Evolutionary conservation across 2,797 vertebrate species (phyloP).

Genomic region (Schizopygopsis pylzovi): DNA sequence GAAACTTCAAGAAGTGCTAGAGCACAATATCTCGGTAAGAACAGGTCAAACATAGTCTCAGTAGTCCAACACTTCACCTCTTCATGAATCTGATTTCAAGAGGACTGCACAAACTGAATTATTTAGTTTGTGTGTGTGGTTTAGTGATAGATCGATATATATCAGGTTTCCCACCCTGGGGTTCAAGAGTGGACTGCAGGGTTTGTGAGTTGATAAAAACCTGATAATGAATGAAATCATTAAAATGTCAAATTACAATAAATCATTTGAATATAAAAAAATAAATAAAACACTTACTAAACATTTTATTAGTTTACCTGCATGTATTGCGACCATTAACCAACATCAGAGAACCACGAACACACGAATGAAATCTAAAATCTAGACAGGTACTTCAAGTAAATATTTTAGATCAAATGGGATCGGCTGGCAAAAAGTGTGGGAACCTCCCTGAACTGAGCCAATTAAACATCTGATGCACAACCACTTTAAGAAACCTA

Average conservation of each 20-base stretch:
- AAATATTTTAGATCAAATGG: background rate
- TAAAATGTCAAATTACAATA: background rate
- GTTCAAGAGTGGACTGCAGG: background rate
- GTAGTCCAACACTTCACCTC: background rate
- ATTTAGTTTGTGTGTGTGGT: background rate
- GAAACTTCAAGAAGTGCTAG: background rate
- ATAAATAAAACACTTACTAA: background rate
- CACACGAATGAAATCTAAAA: background rate
- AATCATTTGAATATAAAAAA: background rate
- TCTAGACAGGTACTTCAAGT: background rate
- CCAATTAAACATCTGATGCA: background rate
- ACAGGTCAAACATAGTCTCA: slow-evolving; percentile 14
- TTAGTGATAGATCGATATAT: slow-evolving; percentile 1
- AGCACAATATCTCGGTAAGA: background rate
- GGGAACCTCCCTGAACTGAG: background rate
- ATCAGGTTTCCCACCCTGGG: background rate
- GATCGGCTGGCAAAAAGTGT: background rate
- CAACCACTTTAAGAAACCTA: background rate
- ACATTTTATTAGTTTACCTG: background rate
- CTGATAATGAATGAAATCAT: background rate
- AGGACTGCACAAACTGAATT: slow-evolving; percentile 24
- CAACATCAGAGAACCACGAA: background rate
- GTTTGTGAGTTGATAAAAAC: background rate
- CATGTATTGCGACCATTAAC: background rate
- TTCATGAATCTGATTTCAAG: slow-evolving; percentile 25